Base-by-base conservation (phyloP, 2,113 vertebrate species). In the Nesoenas mayeri region DNA sequence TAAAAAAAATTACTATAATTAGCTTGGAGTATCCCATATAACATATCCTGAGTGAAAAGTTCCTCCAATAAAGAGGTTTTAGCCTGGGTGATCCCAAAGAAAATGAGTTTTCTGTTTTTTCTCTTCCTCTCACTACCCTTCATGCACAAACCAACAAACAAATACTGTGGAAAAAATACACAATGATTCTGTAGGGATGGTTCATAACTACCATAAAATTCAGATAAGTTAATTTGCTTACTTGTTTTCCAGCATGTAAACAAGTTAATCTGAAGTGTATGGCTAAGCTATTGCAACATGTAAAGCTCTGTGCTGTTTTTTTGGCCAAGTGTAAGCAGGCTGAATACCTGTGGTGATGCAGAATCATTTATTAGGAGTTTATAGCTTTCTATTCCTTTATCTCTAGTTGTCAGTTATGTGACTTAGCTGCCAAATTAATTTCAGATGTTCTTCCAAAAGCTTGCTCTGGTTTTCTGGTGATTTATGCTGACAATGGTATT, bases 401-500 rank as follows among this genome's bases (percentile, higher is more conserved):
- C n/a, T 95, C 28, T 72, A 36, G 11, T 32, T 70, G 78, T 88
- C 78, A 71, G 24, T 72, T 92, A 64, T 0, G 1, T 69, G 31
- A n/a, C 26, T 54, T 53, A 91, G 32, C 62, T 85, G 57, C 53
- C 50, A 79, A 81, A 92, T 74, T 73, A 67, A 58, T 93, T 84
- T 85, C 48, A 89, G n/a, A 51, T 85, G 10, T n/a, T 92, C 44
- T 92, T 96, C 82, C 54, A 93, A 91, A 91, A 22, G 9, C 50
- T 93, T 66, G 31, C 19, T 89, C 64, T 89, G 31, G 2, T 77
- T 91, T 96, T 32, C 48, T 80, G 9, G 21, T 94, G 74, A 92
- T 96, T 97, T 95, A 91, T 50, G 71, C 54, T 85, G 65, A 53
- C 54, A 96, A 80, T 84, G 93, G 24, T 87, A 48, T 77, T 89